Evolutionary conservation across 2,797 vertebrate genomes (phyloP), one percentile per base, ranked within the genome.

Genomic region (Pseudopleuronectes americanus): DNA sequence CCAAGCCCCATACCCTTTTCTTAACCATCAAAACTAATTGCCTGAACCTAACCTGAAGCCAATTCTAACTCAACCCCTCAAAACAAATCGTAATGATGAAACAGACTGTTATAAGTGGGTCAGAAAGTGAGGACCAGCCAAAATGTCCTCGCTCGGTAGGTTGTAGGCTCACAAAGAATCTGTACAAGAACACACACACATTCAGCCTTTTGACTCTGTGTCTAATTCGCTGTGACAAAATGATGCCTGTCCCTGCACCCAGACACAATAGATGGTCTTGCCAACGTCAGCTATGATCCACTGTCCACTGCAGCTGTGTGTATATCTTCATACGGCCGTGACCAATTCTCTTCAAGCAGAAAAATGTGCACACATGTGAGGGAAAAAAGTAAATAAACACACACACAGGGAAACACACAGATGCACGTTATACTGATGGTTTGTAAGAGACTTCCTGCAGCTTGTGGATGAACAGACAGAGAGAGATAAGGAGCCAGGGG

Each of bases 161-260:
- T 31, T 31, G 28, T 31, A 8, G 28, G 28, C 28, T 31, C 28
- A 5, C 36, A 10, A 13, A 10, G 4, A 8, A 48, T 64, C 9
- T 36, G 4, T 19, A 38, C 24, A 55, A 48, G n/a, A 49, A 41
- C 56, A 63, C 33, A 53, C 24, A 77, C 53, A 33, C 65, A 64
- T 24, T 26, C 24, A 56, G 49, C 36, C 54, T 76, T 80, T 70
- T 74, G 51, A 79, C 71, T 74, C 53, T 53, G 41, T 64, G 8
- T 74, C 66, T 71, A 72, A 83, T 71, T 74, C 22, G 0, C 62
- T 57, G 28, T 81, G 84, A 84, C 79, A 84, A 86, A 85, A 84
- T 79, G 75, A 74, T 79, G 70, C 58, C 74, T 8, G 2, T 62
- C 65, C 47, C 49, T 21, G 58, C 67, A 63, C 49, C 36, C 21